Evolutionary conservation across 1,140 invertebrate species (phyloP).

Genomic region (Leptinotarsa lineolata): DNA sequence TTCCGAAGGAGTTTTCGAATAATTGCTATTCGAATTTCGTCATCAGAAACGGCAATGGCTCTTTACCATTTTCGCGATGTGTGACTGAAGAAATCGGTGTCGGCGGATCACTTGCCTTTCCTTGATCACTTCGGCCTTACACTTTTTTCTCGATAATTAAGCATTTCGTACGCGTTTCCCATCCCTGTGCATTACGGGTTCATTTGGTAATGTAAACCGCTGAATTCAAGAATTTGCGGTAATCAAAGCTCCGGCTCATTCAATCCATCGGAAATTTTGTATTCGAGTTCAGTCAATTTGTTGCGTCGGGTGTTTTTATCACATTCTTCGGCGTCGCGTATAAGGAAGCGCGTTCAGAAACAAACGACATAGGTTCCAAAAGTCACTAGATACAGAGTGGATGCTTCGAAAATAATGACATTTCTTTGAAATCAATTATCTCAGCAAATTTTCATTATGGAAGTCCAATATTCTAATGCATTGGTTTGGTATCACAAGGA

Average conservation of each 20-base stretch:
- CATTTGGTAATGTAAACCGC: constrained; percentile 15
- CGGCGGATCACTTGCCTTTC: constrained; percentile 2
- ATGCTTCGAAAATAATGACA: neutral
- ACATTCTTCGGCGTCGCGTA: constrained; percentile 25
- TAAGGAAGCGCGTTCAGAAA: constrained; percentile 35
- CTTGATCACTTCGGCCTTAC: constrained; percentile 4
- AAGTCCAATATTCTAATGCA: too few species aligned
- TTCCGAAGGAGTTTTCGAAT: too few species aligned
- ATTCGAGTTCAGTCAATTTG: constrained; percentile 44
- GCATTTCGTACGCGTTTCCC: constrained; percentile 9
- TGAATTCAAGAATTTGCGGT: constrained; percentile 16
- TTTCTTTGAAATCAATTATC: too few species aligned
- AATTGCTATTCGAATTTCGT: too few species aligned
- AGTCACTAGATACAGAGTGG: constrained; percentile 1
- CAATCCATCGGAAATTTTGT: constrained; percentile 16
- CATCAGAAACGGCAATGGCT: too few species aligned
- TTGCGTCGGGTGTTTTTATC: constrained; percentile 44
- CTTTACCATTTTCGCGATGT: neutral
- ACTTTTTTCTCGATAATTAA: constrained; percentile 13
- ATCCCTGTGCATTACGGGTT: constrained; percentile 8
- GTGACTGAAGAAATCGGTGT: constrained; percentile 1
- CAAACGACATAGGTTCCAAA: constrained; percentile 12
- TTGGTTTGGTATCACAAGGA: too few species aligned
- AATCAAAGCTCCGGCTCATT: constrained; percentile 21
- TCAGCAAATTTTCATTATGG: too few species aligned